Percentiles rank a stretch among this genome's conserved stretches.
phyloP scores from a whole-genome alignment of 2,797 vertebrate species.

The Leucoraja ocellata region DNA sequence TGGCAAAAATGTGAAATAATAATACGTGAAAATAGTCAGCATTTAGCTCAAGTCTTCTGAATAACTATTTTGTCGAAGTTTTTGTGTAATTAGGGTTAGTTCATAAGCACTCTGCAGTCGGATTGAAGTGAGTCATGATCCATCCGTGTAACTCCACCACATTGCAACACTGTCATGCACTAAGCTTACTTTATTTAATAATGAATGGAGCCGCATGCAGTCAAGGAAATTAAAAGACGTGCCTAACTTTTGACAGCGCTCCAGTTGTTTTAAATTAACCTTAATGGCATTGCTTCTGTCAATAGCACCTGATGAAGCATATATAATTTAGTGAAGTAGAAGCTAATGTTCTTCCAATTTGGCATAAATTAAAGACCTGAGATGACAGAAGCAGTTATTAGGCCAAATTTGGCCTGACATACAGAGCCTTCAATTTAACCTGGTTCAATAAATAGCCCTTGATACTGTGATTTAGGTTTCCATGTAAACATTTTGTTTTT shows the following conservation, averaged over 20 bases:
- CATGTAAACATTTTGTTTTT: not conserved
- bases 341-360: not conserved
- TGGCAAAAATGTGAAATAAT: not conserved
- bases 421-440: not conserved
- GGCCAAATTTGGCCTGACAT: not conserved
- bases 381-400: not conserved
- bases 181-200: not conserved
- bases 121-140: not conserved
- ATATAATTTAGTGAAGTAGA: conserved; percentile 9
- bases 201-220: not conserved
- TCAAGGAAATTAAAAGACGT: not conserved
- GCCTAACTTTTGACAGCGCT: not conserved
- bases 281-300: conserved; percentile 16
- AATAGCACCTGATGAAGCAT: not conserved
- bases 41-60: not conserved
- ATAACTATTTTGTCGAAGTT: not conserved
- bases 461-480: not conserved
- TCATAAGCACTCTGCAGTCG: too few relatives aligned
- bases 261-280: not conserved
- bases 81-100: not conserved
- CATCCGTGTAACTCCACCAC: not conserved
- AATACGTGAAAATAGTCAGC: not conserved
- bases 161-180: not conserved
- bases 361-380: not conserved
- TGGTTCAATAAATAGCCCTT: not conserved